Evolutionary conservation across 23 tunicate genomes (phyloP), one percentile per base, ranked within the genome.

Genomic region (Styela clava): DNA sequence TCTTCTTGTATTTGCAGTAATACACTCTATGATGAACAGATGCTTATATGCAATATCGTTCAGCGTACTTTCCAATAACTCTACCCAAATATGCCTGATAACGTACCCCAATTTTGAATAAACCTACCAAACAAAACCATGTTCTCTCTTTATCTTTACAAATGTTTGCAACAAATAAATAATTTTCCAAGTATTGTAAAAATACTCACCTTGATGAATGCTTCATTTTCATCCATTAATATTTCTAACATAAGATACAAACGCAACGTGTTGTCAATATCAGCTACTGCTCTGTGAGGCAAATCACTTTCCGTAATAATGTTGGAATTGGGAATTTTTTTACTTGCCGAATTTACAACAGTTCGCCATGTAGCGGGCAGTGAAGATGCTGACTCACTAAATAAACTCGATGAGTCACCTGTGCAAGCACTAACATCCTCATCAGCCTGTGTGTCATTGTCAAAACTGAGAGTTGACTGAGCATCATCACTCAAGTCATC

Each of bases 221-320:
- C 65, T 52, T 76, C 81, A 52, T 29, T 76, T 76, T 76, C 81
- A 44, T 76, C 64, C 64, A 24, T 35, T 1, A 76, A 56, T 21
- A 76, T 52, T 56, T 76, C 81, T 64, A 76, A 52, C 81, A 76
- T 76, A 5, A 76, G 65, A 76, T 76, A 76, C 12, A 76, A 56
- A 22, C 65, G 24, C 81, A 76, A 26, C 0, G 81, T 44, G 64
- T 76, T 76, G 31, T 44, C 64, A n/a, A 76, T 76, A 23, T 76
- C 27, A 22, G 81, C 67, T n/a, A 76, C 65, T 22, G 81, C 65
- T 65, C 16, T 9, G 18, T 65, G 70, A 65, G 70, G 70, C 3
- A 24, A 3, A 44, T 44, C 56, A 44, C 56, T 44, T 44, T 44
- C 56, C 12, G 56, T 44, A 24, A 65, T 65, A 27, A 27, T 24